phyloP scores from a whole-genome alignment of 35 echinoderm and acorn worm genomes.

The Diadema setosum region DNA sequence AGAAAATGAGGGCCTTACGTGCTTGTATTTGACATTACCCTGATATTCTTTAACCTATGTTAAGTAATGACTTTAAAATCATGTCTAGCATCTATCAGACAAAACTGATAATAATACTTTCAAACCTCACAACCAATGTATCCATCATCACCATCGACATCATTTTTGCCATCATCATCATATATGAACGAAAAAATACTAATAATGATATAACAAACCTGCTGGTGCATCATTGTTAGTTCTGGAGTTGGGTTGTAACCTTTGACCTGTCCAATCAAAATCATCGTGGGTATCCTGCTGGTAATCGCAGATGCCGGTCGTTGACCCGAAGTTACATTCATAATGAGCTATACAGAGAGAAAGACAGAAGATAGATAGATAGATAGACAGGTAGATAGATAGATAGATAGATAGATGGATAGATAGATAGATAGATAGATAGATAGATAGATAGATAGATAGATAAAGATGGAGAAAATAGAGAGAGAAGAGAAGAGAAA shows the following conservation, averaged over 20 bases:
- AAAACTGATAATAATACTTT: too few species aligned
- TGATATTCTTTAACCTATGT: too few species aligned
- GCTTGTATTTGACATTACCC: too few species aligned
- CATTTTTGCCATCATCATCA: too few species aligned
- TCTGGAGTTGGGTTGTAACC: neutral
- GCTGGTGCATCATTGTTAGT: neutral
- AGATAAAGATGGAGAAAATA: neutral
- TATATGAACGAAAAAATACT: too few species aligned
- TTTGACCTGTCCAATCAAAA: neutral
- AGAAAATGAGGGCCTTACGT: too few species aligned
- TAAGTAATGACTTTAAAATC: too few species aligned
- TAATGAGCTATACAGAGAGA: neutral
- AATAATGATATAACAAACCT: too few species aligned
- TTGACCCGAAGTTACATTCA: neutral
- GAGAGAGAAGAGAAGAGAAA: neutral
- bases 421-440: neutral
- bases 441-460: neutral
- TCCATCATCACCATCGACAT: too few species aligned
- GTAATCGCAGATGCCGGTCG: neutral
- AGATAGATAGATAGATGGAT: neutral
- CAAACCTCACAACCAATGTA: too few species aligned
- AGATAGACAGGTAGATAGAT: neutral
- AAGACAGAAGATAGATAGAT: neutral
- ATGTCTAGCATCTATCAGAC: too few species aligned
- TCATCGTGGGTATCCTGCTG: neutral